phyloP scores from a whole-genome alignment of 2,797 vertebrate species.

The Pelodytes ibericus region DNA sequence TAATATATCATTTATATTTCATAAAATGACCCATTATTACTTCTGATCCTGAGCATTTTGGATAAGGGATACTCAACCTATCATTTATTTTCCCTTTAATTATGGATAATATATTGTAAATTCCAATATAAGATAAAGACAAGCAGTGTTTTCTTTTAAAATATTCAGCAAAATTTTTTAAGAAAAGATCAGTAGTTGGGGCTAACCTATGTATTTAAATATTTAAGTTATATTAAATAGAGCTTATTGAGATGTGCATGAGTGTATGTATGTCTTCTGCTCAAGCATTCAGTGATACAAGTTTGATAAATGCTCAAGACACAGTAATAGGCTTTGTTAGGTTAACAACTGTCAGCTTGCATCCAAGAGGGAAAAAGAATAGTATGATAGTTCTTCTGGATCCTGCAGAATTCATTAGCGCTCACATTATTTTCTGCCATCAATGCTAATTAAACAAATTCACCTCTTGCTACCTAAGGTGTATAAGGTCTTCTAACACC shows the following conservation, averaged over 20 bases:
- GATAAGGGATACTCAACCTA: too few relatives aligned
- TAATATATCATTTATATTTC: too few relatives aligned
- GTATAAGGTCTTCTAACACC: slow-evolving; percentile 34
- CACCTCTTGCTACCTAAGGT: slow-evolving; percentile 47
- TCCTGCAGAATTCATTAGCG: slow-evolving; percentile 47
- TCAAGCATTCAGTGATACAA: slow-evolving; percentile 10
- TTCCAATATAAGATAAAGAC: too few relatives aligned
- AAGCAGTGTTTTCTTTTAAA: too few relatives aligned
- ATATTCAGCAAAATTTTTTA: too few relatives aligned
- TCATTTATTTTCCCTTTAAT: too few relatives aligned
- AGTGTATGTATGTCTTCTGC: neutral
- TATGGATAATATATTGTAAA: too few relatives aligned
- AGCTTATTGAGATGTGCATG: neutral
- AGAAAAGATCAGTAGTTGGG: too few relatives aligned
- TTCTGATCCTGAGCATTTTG: too few relatives aligned
- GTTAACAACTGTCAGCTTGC: slow-evolving; percentile 45
- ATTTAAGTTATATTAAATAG: too few relatives aligned
- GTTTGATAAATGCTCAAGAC: slow-evolving; percentile 53
- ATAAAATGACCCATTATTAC: too few relatives aligned
- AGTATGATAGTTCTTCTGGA: slow-evolving; percentile 21
- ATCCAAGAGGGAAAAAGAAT: slow-evolving; percentile 38
- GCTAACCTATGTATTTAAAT: too few relatives aligned
- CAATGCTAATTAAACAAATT: slow-evolving; percentile 50
- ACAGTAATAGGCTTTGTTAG: slow-evolving; percentile 34
- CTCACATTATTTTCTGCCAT: slow-evolving; percentile 48